Percentiles rank a stretch among this genome's conserved stretches.
These are phyloP conservation scores for Trichonephila clavata DNA, from an alignment of 1,140 invertebrate species.

Conservation along the genomic window DNA sequence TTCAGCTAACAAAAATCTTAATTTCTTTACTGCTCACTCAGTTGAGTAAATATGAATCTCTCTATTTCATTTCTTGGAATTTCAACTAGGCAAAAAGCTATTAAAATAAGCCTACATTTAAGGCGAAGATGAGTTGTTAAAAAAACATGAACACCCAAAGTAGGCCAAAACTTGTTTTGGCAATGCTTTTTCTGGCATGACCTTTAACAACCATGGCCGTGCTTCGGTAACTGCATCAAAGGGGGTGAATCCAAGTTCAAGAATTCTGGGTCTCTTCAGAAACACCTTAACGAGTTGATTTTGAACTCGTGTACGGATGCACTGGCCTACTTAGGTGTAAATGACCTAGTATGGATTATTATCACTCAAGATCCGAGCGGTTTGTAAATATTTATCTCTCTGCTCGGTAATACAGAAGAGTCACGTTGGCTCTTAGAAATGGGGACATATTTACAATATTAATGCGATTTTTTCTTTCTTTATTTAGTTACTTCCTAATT, in stretches of 20 bases:
- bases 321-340: constrained; percentile 51
- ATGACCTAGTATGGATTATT: constrained; percentile 53
- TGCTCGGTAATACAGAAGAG: background rate
- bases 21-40: too few species aligned
- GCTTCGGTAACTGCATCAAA: background rate
- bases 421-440: constrained; percentile 26
- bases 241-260: constrained; percentile 62
- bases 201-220: background rate
- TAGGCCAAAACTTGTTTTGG: background rate
- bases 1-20: too few species aligned
- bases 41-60: too few species aligned
- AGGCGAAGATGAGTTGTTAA: too few species aligned
- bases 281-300: constrained; percentile 6
- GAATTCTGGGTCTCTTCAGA: constrained; percentile 57
- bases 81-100: too few species aligned
- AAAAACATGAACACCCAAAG: background rate
- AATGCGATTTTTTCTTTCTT: background rate
- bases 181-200: background rate
- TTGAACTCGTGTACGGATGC: background rate
- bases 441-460: constrained; percentile 28
- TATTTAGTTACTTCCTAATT: background rate
- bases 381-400: constrained; percentile 61
- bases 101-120: too few species aligned
- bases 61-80: too few species aligned
- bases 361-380: background rate